Evolutionary conservation across 2,888 invertebrate species (phyloP).

Genomic region (Eupithecia exiguata): DNA sequence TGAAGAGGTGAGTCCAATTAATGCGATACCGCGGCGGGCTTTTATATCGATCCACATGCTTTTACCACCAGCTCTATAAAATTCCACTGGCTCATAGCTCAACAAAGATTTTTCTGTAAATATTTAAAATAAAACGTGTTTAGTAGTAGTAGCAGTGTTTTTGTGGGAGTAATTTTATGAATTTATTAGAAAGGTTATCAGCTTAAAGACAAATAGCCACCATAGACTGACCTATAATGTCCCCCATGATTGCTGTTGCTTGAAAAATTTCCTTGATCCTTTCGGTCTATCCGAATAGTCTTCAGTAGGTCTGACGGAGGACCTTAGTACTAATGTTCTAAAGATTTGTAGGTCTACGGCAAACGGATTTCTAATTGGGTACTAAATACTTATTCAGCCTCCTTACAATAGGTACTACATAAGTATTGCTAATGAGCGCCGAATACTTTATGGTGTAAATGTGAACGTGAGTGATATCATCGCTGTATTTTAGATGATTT

Average conservation of each 20-base stretch:
- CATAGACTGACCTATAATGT: constrained; percentile 25
- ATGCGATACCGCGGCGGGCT: constrained; percentile 50
- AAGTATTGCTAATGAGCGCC: too few relatives aligned
- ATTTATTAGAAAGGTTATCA: too few relatives aligned
- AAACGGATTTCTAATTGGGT: too few relatives aligned
- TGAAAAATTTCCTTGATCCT: not conserved
- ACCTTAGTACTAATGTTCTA: too few relatives aligned
- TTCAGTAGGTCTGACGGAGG: not conserved
- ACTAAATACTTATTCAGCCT: too few relatives aligned
- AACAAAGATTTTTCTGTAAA: constrained; percentile 61
- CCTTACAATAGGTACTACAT: too few relatives aligned
- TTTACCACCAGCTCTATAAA: constrained; percentile 58
- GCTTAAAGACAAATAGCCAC: not conserved
- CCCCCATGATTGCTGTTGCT: constrained; percentile 8
- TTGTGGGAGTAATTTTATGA: not conserved
- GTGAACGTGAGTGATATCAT: too few relatives aligned
- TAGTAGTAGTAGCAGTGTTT: not conserved
- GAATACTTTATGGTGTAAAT: too few relatives aligned
- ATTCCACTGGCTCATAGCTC: constrained; percentile 55
- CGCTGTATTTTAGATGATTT: too few relatives aligned
- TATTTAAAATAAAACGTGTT: not conserved
- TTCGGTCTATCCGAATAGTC: not conserved
- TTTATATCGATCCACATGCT: constrained; percentile 63
- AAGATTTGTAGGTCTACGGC: too few relatives aligned
- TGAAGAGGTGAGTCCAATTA: constrained; percentile 53